Conservation (phyloP, 1,140 invertebrate genomes). For the Scaptomyza hsui region DNA sequence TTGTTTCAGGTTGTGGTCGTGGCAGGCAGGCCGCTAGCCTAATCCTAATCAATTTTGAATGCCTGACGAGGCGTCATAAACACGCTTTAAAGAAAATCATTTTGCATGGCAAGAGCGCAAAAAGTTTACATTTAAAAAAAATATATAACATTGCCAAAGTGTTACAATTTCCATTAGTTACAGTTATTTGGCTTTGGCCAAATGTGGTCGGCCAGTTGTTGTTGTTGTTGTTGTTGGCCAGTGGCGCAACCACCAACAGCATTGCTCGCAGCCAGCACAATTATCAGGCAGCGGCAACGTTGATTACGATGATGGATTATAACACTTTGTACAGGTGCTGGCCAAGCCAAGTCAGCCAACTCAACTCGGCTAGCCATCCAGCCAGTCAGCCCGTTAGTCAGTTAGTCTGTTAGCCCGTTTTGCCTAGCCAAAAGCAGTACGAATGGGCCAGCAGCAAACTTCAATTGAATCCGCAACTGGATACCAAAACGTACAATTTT, state of each 20-base stretch:
- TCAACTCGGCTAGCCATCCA: neutral
- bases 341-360: too few species aligned
- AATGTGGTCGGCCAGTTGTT: constrained; percentile 20
- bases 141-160: constrained; percentile 77
- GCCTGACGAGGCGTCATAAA: constrained; percentile 79
- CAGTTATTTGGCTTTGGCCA: constrained; percentile 67
- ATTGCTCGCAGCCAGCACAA: constrained; percentile 34
- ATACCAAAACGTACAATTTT: constrained; percentile 7
- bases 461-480: constrained; percentile 3
- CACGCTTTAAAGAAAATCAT: constrained; percentile 65
- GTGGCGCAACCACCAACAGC: constrained; percentile 49
- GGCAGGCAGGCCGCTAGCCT: constrained; percentile 52
- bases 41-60: constrained; percentile 79
- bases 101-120: constrained; percentile 31
- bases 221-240: constrained; percentile 23
- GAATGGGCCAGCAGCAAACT: neutral
- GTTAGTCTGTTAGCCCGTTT: constrained; percentile 1
- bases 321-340: constrained; percentile 65
- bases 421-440: neutral
- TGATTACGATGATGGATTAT: constrained; percentile 82
- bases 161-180: constrained; percentile 82
- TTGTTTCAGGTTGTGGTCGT: constrained; percentile 28
- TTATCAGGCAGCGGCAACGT: constrained; percentile 46
- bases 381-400: neutral
- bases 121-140: constrained; percentile 54